Conservation (phyloP, 2,888 invertebrate species). For the Meghimatium bilineatum region DNA sequence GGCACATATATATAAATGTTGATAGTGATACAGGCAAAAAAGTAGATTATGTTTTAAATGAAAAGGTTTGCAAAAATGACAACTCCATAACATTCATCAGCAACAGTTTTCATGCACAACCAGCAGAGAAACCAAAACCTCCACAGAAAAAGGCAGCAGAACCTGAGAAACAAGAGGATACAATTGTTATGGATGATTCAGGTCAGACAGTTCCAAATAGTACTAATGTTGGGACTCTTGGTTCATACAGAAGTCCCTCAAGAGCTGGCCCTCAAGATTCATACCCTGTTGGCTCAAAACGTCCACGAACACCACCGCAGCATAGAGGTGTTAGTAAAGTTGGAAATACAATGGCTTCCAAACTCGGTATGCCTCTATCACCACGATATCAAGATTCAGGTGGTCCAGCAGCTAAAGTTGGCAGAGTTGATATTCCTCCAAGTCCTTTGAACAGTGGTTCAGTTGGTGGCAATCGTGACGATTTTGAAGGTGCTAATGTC, state of each 20-base stretch:
- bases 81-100: constrained; percentile 55
- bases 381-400: constrained; percentile 46
- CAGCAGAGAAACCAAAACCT: constrained; percentile 50
- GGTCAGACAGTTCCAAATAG: constrained; percentile 48
- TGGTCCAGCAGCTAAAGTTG: constrained; percentile 42
- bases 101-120: constrained; percentile 56
- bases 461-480: constrained; percentile 27
- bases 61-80: constrained; percentile 56
- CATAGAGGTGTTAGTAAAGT: constrained; percentile 21
- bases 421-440: constrained; percentile 39
- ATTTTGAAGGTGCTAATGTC: constrained; percentile 45
- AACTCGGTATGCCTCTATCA: constrained; percentile 37
- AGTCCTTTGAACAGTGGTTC: constrained; percentile 34
- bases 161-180: constrained; percentile 43
- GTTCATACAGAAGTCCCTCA: constrained; percentile 30
- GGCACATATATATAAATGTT: constrained; percentile 55
- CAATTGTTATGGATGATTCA: constrained; percentile 44
- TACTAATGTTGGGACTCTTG: constrained; percentile 51
- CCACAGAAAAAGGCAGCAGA: constrained; percentile 41
- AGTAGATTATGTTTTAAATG: constrained; percentile 55
- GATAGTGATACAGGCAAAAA: constrained; percentile 52
- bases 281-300: constrained; percentile 38
- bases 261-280: constrained; percentile 29
- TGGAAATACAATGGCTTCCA: constrained; percentile 23
- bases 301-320: constrained; percentile 42